Percentiles rank a stretch among this genome's conserved stretches.
These are phyloP conservation scores for Charanyca ferruginea DNA, from an alignment of 2,888 invertebrate species.

Conservation along the genomic window DNA sequence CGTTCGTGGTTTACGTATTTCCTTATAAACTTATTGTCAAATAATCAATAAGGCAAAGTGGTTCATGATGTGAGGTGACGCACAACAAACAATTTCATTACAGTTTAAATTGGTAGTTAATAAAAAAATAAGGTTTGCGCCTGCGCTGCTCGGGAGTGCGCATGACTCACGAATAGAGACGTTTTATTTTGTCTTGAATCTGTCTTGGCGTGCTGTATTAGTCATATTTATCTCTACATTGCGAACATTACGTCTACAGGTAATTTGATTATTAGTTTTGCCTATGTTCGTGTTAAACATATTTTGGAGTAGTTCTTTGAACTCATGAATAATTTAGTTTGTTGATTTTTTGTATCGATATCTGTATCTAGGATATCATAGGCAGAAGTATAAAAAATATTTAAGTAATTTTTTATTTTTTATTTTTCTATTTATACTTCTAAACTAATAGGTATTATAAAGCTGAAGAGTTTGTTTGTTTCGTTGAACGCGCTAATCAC, in stretches of 20 bases:
- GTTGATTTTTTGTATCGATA: slow-evolving; percentile 14
- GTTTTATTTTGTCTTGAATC: slow-evolving; percentile 74
- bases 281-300: slow-evolving; percentile 38
- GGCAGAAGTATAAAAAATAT: slow-evolving; percentile 4
- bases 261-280: slow-evolving; percentile 49
- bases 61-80: slow-evolving; percentile 62
- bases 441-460: too few relatives aligned
- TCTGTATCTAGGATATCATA: slow-evolving; percentile 18
- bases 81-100: slow-evolving; percentile 78
- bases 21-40: slow-evolving; percentile 52
- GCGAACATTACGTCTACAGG: slow-evolving; percentile 42
- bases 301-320: slow-evolving; percentile 33
- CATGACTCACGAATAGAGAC: slow-evolving; percentile 77
- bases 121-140: slow-evolving; percentile 78
- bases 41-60: slow-evolving; percentile 63
- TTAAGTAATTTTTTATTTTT: not conserved
- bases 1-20: slow-evolving; percentile 15
- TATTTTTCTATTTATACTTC: too few relatives aligned
- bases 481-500: too few relatives aligned
- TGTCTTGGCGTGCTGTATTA: slow-evolving; percentile 71
- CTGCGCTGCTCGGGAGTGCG: slow-evolving; percentile 63
- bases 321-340: slow-evolving; percentile 19
- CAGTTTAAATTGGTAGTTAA: slow-evolving; percentile 81
- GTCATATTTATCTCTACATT: slow-evolving; percentile 69
- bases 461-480: too few relatives aligned